These are phyloP conservation scores for Girardinus metallicus DNA, from an alignment of 2,797 vertebrate genomes.

Conservation along the genomic window DNA sequence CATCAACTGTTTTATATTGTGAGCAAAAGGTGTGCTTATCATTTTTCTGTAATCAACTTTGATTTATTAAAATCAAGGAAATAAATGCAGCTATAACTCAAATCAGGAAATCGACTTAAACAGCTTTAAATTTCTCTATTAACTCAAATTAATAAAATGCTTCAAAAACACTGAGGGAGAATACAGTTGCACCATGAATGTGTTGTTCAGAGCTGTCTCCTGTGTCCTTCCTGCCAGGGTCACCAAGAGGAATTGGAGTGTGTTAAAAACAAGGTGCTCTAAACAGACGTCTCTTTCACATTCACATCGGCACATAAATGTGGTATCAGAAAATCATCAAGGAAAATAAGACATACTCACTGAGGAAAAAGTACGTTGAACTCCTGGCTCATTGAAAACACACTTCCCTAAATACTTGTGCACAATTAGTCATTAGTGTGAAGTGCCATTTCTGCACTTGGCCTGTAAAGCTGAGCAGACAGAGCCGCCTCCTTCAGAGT, in stretches of 20 bases:
- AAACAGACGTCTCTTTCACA: not conserved
- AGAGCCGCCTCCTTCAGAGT: not conserved
- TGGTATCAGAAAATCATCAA: not conserved
- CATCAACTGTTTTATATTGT: no score
- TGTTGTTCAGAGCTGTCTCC: not conserved
- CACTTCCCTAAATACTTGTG: not conserved
- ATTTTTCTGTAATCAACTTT: not conserved
- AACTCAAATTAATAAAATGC: not conserved
- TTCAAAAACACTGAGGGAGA: not conserved
- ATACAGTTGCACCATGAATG: not conserved
- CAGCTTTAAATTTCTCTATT: not conserved
- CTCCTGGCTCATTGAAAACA: not conserved
- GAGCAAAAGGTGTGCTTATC: not conserved
- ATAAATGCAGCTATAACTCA: not conserved
- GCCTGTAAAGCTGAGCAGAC: conserved; percentile 7
- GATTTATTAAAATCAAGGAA: not conserved
- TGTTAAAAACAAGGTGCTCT: not conserved
- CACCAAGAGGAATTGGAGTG: not conserved
- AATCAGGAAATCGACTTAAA: not conserved
- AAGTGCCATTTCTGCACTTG: not conserved
- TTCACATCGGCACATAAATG: not conserved
- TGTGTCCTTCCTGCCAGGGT: not conserved
- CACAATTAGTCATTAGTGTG: conserved; percentile 17
- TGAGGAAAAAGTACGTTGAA: not conserved
- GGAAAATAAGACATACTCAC: not conserved